Evolutionary conservation across 2,888 invertebrate species (phyloP), one percentile per base, ranked within the genome.

Genomic region (Gymnoscelis rufifasciata): DNA sequence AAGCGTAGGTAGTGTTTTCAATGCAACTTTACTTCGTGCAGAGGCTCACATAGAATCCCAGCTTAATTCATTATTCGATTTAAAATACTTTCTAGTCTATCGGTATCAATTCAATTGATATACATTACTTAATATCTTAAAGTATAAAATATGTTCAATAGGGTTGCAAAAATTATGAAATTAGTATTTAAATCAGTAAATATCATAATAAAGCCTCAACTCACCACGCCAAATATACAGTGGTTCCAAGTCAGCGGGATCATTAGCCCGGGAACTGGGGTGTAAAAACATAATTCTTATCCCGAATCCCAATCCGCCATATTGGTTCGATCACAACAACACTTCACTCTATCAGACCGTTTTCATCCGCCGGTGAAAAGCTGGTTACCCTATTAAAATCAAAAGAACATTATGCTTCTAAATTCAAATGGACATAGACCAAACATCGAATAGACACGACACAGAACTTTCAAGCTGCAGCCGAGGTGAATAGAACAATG

Each of bases 261-360:
- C 86, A 75, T 78, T 74, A 57, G 76, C 70, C 59, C 84, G 81
- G 58, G 86, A 82, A 62, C 84, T 84, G 59, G 88, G 83, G 62
- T 87, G 86, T 61, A 88, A 71, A 72, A 88, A 88, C 88, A 88
- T 88, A 75, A 49, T 49, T 60, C 68, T 84, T 84, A 88, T 74
- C 88, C 88, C 58, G 78, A 84, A 74, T 87, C 88, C 78, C 82
- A 66, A 63, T 69, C 71, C 66, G 74, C 78, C 87, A 88, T 87
- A 74, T 77, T 84, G 75, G 55, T 57, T 62, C 67, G 67, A 53
- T 60, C 70, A 72, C 78, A 66, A 63, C 57, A 60, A 54, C 71
- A 75, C 74, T 69, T 54, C 71, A 74, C 71, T 68, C 23, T 62
- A 56, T 59, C 52, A 57, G 43, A 57, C 42, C 47, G 52, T 39